Base-by-base conservation (phyloP, 2,888 invertebrate species). In the Eutolmus rufibarbis region DNA sequence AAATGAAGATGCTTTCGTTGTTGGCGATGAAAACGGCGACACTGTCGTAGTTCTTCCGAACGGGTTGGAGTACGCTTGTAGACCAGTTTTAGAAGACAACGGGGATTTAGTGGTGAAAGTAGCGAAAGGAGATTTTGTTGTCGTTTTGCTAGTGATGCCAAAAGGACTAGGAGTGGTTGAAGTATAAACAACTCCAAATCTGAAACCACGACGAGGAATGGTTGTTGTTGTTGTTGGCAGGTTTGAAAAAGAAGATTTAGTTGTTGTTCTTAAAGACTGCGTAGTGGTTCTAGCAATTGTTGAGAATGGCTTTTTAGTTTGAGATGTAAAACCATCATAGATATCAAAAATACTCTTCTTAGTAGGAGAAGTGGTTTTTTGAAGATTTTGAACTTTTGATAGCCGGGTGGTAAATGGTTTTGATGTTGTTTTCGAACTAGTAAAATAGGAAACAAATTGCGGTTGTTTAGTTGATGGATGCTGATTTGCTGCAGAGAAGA, bases 301-400 rank as follows among this genome's bases (percentile, higher is more conserved):
- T 23, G 43, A 19, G 43, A 19, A 78, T 0, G n/a, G 37, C 0
- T 51, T 46, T 28, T 56, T 28, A 56, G 51, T 51, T 84, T n/a
- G 57, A 12, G 4, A 87, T 88, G 56, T 74, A 88, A 19, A 88
- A 79, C 87, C 79, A 19, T 85, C 85, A 19, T 88, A 88, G 31
- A 87, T 84, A 74, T 87, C 88, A 46, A 87, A 88, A 16, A 87
- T 56, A 46, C 86, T 81, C 23, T 46, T 79, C 19, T 56, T 28
- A n/a, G 40, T n/a, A 23, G 87, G 23, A 19, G 19, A 74, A 12
- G 86, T 34, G 19, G 86, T 66, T 66, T 43, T 40, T 43, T 57
- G 57, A n/a, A 8, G 57, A 23, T 23, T 19, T 57, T 57, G 57
- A 57, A 34, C 7, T 57, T 57, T 57, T n/a, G 57, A 5, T 56